A percentile compares a stretch with the other conserved stretches of the same genome.
phyloP scores from a whole-genome alignment of 2,113 vertebrate species.

The Candoia aspera region DNA sequence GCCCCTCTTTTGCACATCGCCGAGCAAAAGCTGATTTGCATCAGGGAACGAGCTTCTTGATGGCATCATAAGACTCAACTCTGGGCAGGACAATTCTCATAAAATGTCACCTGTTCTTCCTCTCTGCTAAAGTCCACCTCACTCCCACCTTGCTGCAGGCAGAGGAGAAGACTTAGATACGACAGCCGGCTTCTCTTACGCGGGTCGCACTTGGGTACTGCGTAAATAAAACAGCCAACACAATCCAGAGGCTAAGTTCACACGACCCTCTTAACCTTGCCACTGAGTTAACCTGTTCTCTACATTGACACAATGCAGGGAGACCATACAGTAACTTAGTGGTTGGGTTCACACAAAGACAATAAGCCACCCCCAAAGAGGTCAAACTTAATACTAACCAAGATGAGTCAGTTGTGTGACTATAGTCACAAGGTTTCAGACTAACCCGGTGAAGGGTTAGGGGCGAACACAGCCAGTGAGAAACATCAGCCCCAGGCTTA shows the following conservation, averaged over 20 bases:
- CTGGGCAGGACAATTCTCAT: no score
- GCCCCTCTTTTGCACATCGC: background rate
- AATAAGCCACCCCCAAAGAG: background rate
- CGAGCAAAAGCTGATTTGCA: background rate
- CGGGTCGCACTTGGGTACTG: background rate
- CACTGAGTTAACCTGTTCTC: background rate
- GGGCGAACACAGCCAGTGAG: background rate
- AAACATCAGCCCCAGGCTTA: background rate
- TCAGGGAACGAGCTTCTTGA: fast-evolving
- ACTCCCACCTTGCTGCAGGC: background rate
- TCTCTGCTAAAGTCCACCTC: background rate
- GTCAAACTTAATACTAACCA: background rate
- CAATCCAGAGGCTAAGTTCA: background rate
- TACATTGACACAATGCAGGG: background rate
- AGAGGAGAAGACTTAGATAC: background rate
- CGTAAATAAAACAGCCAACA: background rate
- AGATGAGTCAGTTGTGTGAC: background rate
- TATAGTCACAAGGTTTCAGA: background rate
- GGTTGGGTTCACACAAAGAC: background rate
- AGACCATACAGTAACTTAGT: background rate
- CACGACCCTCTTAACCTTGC: background rate
- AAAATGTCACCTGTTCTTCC: no score
- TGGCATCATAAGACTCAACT: background rate
- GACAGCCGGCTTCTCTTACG: background rate
- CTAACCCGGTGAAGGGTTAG: no score